Conservation (phyloP, 2,113 vertebrate species). For the Ailurus styani region DNA sequence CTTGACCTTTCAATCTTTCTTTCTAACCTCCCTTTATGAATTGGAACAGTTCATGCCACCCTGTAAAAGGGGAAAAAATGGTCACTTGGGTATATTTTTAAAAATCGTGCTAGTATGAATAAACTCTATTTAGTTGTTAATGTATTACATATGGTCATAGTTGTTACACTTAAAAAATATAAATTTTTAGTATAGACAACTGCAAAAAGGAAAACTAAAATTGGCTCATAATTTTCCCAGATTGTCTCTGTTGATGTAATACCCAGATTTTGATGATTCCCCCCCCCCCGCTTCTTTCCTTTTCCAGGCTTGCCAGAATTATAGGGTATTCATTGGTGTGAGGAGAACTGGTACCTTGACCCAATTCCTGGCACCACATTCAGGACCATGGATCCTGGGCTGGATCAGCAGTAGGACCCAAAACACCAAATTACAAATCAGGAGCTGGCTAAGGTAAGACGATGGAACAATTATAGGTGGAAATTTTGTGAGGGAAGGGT, state of each 20-base stretch:
- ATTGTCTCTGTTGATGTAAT: background rate
- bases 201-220: conserved; percentile 1
- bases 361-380: background rate
- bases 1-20: background rate
- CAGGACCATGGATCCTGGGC: background rate
- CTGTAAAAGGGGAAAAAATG: background rate
- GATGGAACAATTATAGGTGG: background rate
- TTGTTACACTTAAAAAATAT: background rate
- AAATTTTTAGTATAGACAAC: background rate
- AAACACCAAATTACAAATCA: background rate
- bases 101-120: background rate
- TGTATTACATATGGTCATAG: background rate
- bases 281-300: background rate
- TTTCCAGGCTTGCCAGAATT: background rate
- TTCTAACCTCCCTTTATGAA: background rate
- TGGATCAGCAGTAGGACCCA: background rate
- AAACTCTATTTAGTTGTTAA: background rate
- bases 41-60: background rate
- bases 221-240: background rate
- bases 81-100: background rate
- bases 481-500: background rate
- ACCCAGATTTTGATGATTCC: background rate
- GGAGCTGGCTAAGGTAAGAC: background rate
- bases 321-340: background rate
- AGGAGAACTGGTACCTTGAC: background rate